Base-by-base conservation (phyloP, 2,888 invertebrate species). In the Cartodere bifasciata region DNA sequence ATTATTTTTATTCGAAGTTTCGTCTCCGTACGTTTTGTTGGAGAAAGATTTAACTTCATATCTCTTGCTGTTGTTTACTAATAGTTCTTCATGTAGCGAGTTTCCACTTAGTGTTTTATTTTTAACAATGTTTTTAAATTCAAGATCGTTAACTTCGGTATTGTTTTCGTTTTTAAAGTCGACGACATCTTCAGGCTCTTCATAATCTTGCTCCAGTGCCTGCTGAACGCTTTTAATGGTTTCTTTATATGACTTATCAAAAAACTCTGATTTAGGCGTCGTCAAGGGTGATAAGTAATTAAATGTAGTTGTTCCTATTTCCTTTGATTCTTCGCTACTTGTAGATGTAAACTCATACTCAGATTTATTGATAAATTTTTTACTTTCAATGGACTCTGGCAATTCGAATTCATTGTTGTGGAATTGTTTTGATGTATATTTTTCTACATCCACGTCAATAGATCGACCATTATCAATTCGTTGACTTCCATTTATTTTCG, bases 161-260 rank as follows among this genome's bases (percentile, higher is more conserved):
- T 44, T 39, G 4, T 48, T 42, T 14, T 44, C 39, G 28, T 48
- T 47, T 20, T 42, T 32, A 27, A 38, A 38, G 10, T 35, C 37
- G 23, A 40, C 37, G 10, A 34, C 21, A 12, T 42, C 36, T 17
- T 41, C 34, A 11, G 39, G 25, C 20, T 44, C 43, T 4, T 38
- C 36, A 25, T 35, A 30, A 7, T 36, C 34, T n/a, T 52, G 46
- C 23, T 51, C 51, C 16, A 70, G 54, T 35, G 67, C 65, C 44
- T 66, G 65, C 37, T 61, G 61, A 37, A 71, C 66, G 46, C 67
- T 66, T 31, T 64, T 58, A 13, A 68, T 65, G 36, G 71, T 62
- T 46, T 65, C 58, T 39, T 63, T 55, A 44, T 56, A 66, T 42
- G 64, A 67, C 41, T 64, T 59, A 45, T 71, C 71, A 38, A 70